These are phyloP conservation scores for Sepiola atlantica DNA, from an alignment of 2,888 invertebrate species.

Conservation along the genomic window DNA sequence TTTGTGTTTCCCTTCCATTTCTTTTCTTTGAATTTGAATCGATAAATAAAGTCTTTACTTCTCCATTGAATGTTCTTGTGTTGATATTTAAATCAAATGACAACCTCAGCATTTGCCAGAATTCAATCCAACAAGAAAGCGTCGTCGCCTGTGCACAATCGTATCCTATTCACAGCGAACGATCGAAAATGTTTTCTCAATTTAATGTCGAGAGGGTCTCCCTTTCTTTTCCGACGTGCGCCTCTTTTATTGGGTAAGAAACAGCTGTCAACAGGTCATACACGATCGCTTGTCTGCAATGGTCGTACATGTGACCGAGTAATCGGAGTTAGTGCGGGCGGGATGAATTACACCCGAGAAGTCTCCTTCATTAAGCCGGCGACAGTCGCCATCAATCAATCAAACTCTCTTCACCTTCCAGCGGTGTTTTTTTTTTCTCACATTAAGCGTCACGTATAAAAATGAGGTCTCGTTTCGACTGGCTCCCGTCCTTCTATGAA, in stretches of 20 bases:
- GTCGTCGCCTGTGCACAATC: background rate
- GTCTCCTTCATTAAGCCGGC: background rate
- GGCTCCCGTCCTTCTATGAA: too few species aligned
- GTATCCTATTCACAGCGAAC: background rate
- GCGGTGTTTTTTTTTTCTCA: background rate
- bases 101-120: background rate
- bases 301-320: background rate
- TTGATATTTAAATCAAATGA: background rate
- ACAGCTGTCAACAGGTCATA: background rate
- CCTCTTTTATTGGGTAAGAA: background rate
- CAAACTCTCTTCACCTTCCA: background rate
- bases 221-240: background rate
- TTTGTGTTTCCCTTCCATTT: background rate
- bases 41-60: background rate
- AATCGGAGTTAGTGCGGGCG: background rate
- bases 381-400: background rate
- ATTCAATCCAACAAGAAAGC: background rate
- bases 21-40: background rate
- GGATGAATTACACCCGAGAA: background rate
- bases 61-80: background rate
- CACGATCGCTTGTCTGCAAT: background rate
- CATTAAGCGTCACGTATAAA: background rate
- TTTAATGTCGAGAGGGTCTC: background rate
- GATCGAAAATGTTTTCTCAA: background rate
- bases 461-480: too few species aligned